Base-by-base conservation (phyloP, 1,140 invertebrate genomes). In the Carcinoscorpius rotundicauda region DNA sequence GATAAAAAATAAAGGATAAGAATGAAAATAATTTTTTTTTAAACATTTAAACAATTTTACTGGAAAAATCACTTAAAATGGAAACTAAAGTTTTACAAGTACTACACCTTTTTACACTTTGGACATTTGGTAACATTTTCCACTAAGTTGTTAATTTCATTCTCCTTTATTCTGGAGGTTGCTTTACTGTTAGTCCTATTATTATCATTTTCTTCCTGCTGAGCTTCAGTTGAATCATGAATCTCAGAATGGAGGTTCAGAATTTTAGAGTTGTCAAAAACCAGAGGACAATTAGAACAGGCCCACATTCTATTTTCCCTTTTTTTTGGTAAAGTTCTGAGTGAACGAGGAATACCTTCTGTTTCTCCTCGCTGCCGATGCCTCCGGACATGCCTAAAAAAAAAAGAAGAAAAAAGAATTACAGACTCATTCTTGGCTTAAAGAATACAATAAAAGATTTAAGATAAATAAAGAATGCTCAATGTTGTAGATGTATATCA, bases 161-260 rank as follows among this genome's bases (percentile, higher is more conserved):
- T 29, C 29, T 29, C 29, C 29, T 29, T 29, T 29, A 29, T 29
- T 29, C 29, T 29, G 29, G 29, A 29, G 29, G 29, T 29, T 29
- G 29, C 29, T 29, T 29, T 29, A 29, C 29, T 29, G 29, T 29
- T 29, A 29, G 29, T 29, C 29, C 29, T 29, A 29, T 29, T 29
- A 29, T 2, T 29, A 29, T 29, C 29, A 29, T 29, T 29, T 29
- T 29, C 29, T 29, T 29, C 29, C 29, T 29, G 29, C 29, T 29
- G 29, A 29, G 29, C 29, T 29, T 76, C 72, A 64, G 81, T 78
- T 4, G 78, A 76, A 29, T 76, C 77, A 73, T 85, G 83, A 6
- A 77, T 73, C 3, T 82, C 70, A 4, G 78, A 79, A 69, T 85
- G 83, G 8, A 85, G 70, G 71, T 82, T 81, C 0, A 84, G 75